Base-by-base conservation (phyloP, 2,888 invertebrate genomes). In the Dicroscelio sp. region DNA sequence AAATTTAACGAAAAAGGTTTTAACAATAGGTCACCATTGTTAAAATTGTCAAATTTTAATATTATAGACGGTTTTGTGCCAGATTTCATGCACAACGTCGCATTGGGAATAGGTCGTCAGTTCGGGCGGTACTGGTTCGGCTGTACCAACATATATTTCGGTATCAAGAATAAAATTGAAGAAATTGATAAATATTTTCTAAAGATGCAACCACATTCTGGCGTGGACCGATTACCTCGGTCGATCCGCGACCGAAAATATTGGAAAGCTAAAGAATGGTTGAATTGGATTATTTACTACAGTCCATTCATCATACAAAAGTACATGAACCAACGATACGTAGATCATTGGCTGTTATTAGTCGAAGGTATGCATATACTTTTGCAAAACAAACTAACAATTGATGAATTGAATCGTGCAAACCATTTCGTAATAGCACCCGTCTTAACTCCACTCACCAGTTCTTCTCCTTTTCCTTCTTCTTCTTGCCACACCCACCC, bases 71-170 rank as follows among this genome's bases (percentile, higher is more conserved):
- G 82, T 27, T 65, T 92, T 14, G 79, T 82, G 23, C 86, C 86
- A 14, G 91, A 92, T 73, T 88, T 69, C 71, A 93, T 93, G 92
- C 93, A 93, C 67, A 83, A 38, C 63, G 87, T 92, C 31, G 67
- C 78, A n/a, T 52, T 73, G 52, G 88, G 92, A 20, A 71, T 88
- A 5, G 88, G 75, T 52, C 38, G 86, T 14, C 88, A 88, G 38
- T 90, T 90, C 55, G 78, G 31, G 1, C 12, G 25, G n/a, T 52
- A 52, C 6, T 73, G 52, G 52, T 73, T 73, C 17, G 27, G 14
- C 31, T 48, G 20, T 23, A 48, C 10, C 6, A 80, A 65, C 25
- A 52, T 20, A 3, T 30, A 0, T 5, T 73, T 43, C 52, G 52
- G 52, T 4, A 48, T 73, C 23, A 31, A 31, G n/a, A 31, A 73